A percentile compares a stretch with the other conserved stretches of the same genome.
Conservation (phyloP, 37 sponge, comb jelly and placozoan species). For the Eunapius fragilis region DNA sequence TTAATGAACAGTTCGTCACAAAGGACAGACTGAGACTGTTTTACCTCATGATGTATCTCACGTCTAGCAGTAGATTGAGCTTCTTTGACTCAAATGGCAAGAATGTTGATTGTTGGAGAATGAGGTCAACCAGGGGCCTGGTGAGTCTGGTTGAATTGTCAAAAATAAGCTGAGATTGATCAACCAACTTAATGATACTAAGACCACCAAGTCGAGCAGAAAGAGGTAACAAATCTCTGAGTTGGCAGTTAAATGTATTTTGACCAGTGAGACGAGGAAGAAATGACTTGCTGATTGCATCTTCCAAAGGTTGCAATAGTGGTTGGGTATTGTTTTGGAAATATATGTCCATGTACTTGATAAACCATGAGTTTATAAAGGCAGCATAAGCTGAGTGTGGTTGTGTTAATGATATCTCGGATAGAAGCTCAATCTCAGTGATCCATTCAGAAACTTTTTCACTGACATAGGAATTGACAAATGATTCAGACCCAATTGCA, state of each 20-base stretch:
- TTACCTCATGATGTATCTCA: not conserved
- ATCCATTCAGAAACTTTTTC: constrained; percentile 18
- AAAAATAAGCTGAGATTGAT: not conserved
- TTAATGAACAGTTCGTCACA: not conserved
- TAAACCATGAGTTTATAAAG: constrained; percentile 20
- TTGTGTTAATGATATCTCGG: constrained; percentile 28
- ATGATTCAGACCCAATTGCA: constrained; percentile 24
- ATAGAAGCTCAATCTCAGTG: constrained; percentile 6
- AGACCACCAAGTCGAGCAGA: constrained; percentile 16
- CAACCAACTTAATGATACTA: not conserved
- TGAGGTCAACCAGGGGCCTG: not conserved
- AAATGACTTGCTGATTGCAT: not conserved
- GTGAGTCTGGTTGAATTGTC: not conserved
- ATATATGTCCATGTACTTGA: constrained; percentile 29
- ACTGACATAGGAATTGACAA: not conserved
- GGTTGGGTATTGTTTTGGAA: not conserved
- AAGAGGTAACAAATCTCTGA: constrained; percentile 21
- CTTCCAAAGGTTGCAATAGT: constrained; percentile 35
- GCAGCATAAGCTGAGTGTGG: constrained; percentile 52
- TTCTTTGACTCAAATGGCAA: not conserved
- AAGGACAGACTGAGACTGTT: not conserved
- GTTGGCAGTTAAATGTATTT: not conserved
- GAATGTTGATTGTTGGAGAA: not conserved
- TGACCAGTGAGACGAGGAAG: constrained; percentile 20
- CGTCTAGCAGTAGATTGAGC: not conserved